These are phyloP conservation scores for Ginglymostoma cirratum DNA, from an alignment of 2,113 vertebrate genomes.

Conservation along the genomic window DNA sequence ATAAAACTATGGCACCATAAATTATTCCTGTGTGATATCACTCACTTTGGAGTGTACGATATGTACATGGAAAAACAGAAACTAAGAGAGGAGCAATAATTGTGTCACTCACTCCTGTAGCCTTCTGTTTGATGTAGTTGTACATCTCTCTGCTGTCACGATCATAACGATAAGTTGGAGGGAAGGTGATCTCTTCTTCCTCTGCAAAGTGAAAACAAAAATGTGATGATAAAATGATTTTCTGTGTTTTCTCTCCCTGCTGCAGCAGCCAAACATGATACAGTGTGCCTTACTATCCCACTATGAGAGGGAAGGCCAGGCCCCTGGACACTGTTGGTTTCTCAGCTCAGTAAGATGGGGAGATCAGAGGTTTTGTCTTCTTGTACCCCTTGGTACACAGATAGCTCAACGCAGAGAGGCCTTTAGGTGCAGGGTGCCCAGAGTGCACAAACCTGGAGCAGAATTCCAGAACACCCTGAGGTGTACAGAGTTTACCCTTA, in stretches of 20 bases:
- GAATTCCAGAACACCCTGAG: background rate
- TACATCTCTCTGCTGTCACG: conserved; percentile 82
- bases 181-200: conserved; percentile 92
- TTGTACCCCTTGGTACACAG: background rate
- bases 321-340: background rate
- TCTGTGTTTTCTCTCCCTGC: background rate
- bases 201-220: conserved; percentile 55
- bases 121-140: conserved; percentile 91
- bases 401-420: background rate
- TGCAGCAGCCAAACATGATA: background rate
- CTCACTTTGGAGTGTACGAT: background rate
- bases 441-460: background rate
- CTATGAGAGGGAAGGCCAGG: background rate
- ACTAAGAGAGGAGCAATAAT: background rate
- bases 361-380: background rate
- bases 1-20: background rate
- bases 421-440: background rate
- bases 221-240: background rate
- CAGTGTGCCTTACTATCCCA: background rate
- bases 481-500: background rate
- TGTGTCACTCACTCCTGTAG: conserved; percentile 74
- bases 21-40: background rate
- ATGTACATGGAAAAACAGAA: background rate
- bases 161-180: conserved; percentile 92
- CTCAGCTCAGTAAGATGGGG: background rate